A percentile compares a stretch with the other conserved stretches of the same genome.
Conservation (phyloP, 2,888 invertebrate genomes). For the Blastobasis lacticolella region DNA sequence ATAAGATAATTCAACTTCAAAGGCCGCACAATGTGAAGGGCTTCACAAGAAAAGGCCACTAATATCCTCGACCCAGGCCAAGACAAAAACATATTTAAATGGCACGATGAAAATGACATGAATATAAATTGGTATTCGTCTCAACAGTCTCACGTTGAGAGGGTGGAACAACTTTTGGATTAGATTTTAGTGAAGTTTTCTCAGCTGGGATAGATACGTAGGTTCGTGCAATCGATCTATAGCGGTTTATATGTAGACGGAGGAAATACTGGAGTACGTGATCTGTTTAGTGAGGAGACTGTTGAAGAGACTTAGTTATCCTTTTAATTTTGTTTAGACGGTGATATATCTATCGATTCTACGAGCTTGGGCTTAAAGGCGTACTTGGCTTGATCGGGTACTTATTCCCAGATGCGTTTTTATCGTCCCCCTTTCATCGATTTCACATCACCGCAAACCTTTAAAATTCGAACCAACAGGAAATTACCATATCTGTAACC, state of each 20-base stretch:
- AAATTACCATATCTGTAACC: no score
- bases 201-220: conserved; percentile 27
- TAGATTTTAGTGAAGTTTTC: conserved; percentile 22
- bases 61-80: background rate
- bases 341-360: no score
- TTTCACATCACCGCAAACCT: no score
- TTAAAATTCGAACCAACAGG: no score
- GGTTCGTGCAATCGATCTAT: conserved; percentile 25
- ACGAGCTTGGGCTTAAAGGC: no score
- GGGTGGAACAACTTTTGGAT: conserved; percentile 8
- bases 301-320: conserved; percentile 17
- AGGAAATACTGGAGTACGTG: conserved; percentile 43
- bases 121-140: background rate
- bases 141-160: background rate
- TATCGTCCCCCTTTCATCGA: no score
- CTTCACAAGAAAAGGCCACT: background rate
- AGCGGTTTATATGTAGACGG: conserved; percentile 23
- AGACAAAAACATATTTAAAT: background rate
- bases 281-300: conserved; percentile 36
- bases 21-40: background rate
- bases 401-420: no score
- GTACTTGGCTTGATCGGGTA: no score
- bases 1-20: conserved; percentile 1
- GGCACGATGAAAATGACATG: background rate
- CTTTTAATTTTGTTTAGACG: no score